These are phyloP conservation scores for Macaria notata DNA, from an alignment of 2,888 invertebrate species.

Conservation along the genomic window DNA sequence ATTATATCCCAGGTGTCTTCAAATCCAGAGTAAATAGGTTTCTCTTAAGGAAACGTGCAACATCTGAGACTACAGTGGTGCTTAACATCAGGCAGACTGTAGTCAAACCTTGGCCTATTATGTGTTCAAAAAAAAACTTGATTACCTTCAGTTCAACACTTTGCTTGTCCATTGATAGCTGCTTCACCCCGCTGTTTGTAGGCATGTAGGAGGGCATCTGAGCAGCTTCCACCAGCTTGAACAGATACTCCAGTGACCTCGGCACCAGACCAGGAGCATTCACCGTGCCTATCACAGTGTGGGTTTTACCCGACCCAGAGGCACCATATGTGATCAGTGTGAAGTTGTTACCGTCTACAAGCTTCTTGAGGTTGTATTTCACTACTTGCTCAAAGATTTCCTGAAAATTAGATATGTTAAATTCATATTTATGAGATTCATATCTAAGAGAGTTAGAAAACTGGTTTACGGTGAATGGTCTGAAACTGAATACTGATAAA, in stretches of 20 bases:
- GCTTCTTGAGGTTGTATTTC: constrained; percentile 80
- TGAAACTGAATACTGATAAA: too few relatives aligned
- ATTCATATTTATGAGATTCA: not conserved
- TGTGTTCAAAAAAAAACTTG: not conserved
- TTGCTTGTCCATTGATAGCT: constrained; percentile 40
- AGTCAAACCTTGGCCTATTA: too few relatives aligned
- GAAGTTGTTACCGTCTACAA: constrained; percentile 86
- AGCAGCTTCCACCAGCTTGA: constrained; percentile 68
- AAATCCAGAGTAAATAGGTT: too few relatives aligned
- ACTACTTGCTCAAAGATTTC: constrained; percentile 81
- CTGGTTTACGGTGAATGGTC: too few relatives aligned
- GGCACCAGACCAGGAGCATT: constrained; percentile 85
- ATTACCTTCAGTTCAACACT: constrained; percentile 67
- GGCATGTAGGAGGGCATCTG: constrained; percentile 66
- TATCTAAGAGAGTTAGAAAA: too few relatives aligned
- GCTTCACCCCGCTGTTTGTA: constrained; percentile 59
- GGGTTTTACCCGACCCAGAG: constrained; percentile 95
- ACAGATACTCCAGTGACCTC: constrained; percentile 82
- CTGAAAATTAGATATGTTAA: constrained; percentile 36
- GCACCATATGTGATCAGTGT: constrained; percentile 94
- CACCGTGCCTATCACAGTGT: constrained; percentile 87
- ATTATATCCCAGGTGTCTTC: too few relatives aligned
- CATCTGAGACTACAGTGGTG: too few relatives aligned
- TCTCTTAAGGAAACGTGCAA: too few relatives aligned
- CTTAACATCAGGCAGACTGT: too few relatives aligned